These are phyloP conservation scores for Todus mexicanus DNA, from an alignment of 2,797 vertebrate species.

Conservation along the genomic window DNA sequence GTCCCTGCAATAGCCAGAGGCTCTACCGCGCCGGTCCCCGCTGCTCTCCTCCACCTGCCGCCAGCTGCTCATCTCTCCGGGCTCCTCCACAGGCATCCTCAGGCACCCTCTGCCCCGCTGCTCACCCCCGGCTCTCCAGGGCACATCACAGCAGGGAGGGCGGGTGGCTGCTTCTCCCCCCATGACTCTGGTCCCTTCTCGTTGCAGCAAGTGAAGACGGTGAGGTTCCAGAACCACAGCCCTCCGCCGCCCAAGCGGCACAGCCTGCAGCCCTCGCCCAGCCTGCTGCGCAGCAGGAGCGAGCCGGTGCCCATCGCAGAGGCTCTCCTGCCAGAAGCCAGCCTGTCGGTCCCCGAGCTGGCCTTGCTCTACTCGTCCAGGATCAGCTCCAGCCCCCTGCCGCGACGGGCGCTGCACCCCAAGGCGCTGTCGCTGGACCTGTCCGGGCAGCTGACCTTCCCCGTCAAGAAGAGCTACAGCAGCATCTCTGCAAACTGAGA, in stretches of 20 bases:
- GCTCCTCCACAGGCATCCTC: fast-evolving
- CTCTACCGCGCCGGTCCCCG: fast-evolving
- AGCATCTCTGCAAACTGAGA: constrained; percentile 63
- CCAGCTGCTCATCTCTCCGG: fast-evolving
- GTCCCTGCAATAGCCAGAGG: background rate
- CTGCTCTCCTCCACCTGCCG: background rate
- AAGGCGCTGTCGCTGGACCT: constrained; percentile 70
- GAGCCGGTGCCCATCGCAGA: constrained; percentile 67
- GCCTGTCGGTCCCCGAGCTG: constrained; percentile 66
- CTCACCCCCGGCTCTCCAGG: background rate
- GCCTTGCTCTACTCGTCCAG: constrained; percentile 80
- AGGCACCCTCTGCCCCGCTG: too few relatives aligned
- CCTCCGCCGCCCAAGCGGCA: constrained; percentile 79
- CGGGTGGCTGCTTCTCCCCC: background rate
- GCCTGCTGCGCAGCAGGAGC: background rate
- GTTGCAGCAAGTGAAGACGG: constrained; percentile 88
- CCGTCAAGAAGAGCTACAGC: constrained; percentile 79
- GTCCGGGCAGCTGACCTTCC: constrained; percentile 74
- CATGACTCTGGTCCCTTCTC: background rate
- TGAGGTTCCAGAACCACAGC: constrained; percentile 89
- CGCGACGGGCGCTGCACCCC: constrained; percentile 77
- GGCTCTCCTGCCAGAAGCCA: constrained; percentile 73
- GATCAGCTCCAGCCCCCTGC: constrained; percentile 75
- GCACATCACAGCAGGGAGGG: background rate
- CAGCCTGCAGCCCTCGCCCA: constrained; percentile 64